These are phyloP conservation scores for Toxostoma redivivum DNA, from an alignment of 2,113 vertebrate genomes.

Conservation along the genomic window DNA sequence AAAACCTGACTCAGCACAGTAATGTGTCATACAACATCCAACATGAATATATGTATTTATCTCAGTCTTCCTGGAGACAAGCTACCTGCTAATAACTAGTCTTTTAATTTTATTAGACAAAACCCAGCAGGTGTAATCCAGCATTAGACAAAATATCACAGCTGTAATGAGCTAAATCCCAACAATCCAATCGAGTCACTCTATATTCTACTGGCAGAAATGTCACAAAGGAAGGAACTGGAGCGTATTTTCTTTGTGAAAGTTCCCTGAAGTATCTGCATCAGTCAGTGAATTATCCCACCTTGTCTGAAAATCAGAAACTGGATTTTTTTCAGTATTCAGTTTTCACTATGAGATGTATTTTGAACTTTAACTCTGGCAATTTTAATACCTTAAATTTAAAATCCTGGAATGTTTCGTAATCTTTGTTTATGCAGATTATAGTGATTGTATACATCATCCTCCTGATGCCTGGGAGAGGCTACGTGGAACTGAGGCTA, in stretches of 20 bases:
- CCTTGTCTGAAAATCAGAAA: neutral
- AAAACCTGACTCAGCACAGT: neutral
- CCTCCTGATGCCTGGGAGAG: neutral
- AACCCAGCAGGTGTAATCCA: neutral
- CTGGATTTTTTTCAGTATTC: neutral
- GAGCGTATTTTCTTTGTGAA: accelerated
- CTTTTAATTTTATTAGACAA: neutral
- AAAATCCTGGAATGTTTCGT: neutral
- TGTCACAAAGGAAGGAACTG: neutral
- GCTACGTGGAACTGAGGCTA: too few relatives aligned
- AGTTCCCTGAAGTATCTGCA: neutral
- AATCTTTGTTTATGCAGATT: neutral
- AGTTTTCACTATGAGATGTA: neutral
- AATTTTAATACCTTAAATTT: neutral
- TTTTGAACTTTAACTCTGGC: neutral
- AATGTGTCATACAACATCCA: neutral
- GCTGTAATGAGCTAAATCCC: neutral
- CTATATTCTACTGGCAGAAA: neutral
- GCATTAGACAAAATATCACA: neutral
- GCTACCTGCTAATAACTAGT: neutral
- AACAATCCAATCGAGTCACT: accelerated
- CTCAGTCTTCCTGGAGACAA: neutral
- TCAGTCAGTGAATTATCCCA: neutral
- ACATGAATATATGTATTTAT: neutral
- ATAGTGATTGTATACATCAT: neutral